Conservation (phyloP, 1,140 invertebrate genomes). For the Phthorimaea operculella region DNA sequence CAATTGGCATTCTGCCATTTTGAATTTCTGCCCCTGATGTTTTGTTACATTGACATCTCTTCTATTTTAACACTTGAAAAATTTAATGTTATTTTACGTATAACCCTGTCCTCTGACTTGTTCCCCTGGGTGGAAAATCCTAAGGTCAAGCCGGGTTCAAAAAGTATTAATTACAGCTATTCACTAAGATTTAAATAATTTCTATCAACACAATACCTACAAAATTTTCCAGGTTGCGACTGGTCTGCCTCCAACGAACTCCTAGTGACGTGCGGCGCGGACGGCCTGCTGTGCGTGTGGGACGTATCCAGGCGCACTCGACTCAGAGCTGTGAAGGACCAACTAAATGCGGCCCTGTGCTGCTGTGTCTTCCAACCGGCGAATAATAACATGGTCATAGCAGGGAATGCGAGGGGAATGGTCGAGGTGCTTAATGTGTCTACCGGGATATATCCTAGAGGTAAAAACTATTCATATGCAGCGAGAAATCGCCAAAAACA, state of each 20-base stretch:
- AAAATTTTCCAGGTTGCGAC: slow-evolving; percentile 72
- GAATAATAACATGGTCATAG: slow-evolving; percentile 90
- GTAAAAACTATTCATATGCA: slow-evolving; percentile 26
- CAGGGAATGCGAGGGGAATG: slow-evolving; percentile 81
- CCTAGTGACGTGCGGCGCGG: slow-evolving; percentile 81
- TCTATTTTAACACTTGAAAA: too few species aligned
- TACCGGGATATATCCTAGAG: slow-evolving; percentile 83
- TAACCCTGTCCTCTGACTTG: too few species aligned
- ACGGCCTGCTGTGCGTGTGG: slow-evolving; percentile 83
- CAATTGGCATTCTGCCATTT: too few species aligned
- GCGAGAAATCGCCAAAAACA: neutral
- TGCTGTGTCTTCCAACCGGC: slow-evolving; percentile 85
- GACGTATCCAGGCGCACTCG: slow-evolving; percentile 70
- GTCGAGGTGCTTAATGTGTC: slow-evolving; percentile 87
- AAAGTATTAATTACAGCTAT: too few species aligned
- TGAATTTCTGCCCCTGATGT: too few species aligned
- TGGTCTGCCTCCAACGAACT: slow-evolving; percentile 91
- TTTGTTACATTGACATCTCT: too few species aligned
- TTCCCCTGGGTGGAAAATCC: too few species aligned
- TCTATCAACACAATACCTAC: neutral
- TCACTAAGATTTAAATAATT: slow-evolving; percentile 3
- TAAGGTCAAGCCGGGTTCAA: too few species aligned
- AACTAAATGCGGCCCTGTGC: slow-evolving; percentile 72
- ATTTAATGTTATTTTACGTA: too few species aligned
- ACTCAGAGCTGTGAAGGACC: slow-evolving; percentile 75